Conservation (phyloP, 2,113 vertebrate species). For the Lasiurus cinereus region DNA sequence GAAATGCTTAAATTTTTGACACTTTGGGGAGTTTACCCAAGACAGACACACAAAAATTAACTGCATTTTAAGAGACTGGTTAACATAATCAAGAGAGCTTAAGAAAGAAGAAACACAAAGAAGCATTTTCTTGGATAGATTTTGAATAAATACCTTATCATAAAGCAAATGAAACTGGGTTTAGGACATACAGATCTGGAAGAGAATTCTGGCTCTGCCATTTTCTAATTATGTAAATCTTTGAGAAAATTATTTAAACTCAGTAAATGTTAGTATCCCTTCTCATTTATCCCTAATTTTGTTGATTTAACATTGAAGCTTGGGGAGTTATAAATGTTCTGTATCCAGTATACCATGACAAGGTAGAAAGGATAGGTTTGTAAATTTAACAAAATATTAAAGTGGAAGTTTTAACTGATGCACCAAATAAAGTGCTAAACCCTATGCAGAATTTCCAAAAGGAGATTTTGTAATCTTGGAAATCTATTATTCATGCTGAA, state of each 20-base stretch:
- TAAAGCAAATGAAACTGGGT: neutral
- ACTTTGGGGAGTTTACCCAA: slow-evolving; percentile 45
- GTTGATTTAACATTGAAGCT: neutral
- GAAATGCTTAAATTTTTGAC: neutral
- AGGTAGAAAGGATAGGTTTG: slow-evolving; percentile 52
- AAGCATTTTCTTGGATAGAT: slow-evolving; percentile 42
- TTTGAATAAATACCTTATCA: slow-evolving; percentile 2
- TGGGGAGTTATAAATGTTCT: neutral
- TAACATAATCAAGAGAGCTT: slow-evolving; percentile 37
- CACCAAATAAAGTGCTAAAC: slow-evolving; percentile 32
- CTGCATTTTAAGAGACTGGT: slow-evolving; percentile 51
- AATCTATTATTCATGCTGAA: slow-evolving; percentile 61
- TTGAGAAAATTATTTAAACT: slow-evolving; percentile 67
- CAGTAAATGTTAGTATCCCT: slow-evolving; percentile 2
- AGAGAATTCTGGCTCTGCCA: neutral
- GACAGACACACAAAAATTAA: slow-evolving; percentile 1
- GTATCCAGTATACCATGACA: neutral
- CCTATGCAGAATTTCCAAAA: slow-evolving; percentile 54
- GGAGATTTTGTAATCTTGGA: slow-evolving; percentile 52
- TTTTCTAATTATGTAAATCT: slow-evolving; percentile 48
- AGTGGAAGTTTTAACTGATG: slow-evolving; percentile 52
- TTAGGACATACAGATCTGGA: neutral
- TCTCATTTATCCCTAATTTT: neutral
- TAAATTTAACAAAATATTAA: slow-evolving; percentile 54
- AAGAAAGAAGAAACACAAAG: slow-evolving; percentile 31